Conservation (phyloP, 92 coral and sea anemone genomes). For the Heliopora coerulea region DNA sequence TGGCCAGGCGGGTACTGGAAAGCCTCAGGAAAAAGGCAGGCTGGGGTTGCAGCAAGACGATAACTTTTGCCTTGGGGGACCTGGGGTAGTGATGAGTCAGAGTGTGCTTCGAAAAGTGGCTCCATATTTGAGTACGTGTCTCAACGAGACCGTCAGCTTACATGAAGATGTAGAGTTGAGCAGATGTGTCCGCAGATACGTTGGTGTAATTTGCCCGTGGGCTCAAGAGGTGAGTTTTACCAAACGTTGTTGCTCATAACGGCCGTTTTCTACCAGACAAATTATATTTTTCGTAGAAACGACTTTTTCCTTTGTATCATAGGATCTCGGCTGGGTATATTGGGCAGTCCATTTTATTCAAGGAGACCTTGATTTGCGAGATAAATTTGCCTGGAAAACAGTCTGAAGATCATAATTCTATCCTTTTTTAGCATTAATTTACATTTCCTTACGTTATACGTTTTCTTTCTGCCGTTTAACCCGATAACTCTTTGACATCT, state of each 20-base stretch:
- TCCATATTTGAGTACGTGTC: slow-evolving; percentile 80
- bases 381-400: too few relatives aligned
- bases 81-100: slow-evolving; percentile 89
- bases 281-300: too few relatives aligned
- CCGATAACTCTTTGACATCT: too few relatives aligned
- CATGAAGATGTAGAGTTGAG: slow-evolving; percentile 72
- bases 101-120: slow-evolving; percentile 83
- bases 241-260: too few relatives aligned
- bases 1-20: slow-evolving; percentile 94
- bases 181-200: slow-evolving; percentile 42
- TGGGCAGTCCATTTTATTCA: too few relatives aligned
- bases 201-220: slow-evolving; percentile 42
- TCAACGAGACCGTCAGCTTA: slow-evolving; percentile 68
- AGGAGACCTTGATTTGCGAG: too few relatives aligned
- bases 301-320: too few relatives aligned
- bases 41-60: slow-evolving; percentile 80
- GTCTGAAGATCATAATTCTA: too few relatives aligned
- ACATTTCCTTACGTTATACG: background rate
- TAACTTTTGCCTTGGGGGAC: slow-evolving; percentile 97
- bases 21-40: slow-evolving; percentile 65
- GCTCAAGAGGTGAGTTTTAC: slow-evolving; percentile 50
- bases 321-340: too few relatives aligned
- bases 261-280: too few relatives aligned
- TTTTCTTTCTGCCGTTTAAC: slow-evolving; percentile 45
- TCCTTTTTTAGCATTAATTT: background rate